Evolutionary conservation across 2,113 vertebrate species (phyloP), one percentile per base, ranked within the genome.

Genomic region (Papio anubis): DNA sequence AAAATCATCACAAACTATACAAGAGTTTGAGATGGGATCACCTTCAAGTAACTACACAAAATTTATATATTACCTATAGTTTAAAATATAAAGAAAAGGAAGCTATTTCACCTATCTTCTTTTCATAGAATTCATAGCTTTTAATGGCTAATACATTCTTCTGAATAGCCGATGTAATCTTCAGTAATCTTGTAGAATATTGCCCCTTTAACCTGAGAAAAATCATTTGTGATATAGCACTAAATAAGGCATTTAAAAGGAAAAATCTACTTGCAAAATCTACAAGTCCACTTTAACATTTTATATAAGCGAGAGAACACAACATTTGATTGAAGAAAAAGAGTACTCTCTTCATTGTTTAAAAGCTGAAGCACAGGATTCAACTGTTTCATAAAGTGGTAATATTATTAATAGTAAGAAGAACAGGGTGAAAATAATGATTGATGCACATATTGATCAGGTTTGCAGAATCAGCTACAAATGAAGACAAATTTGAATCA

Each of bases 1-100:
- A 86, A 92, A 89, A n/a, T 66, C 90, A 94, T 90, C 52, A 75
- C 70, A 90, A 96, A 92, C 43, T 43, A 2, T 70, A 57, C 61
- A 50, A 84, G 48, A 91, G 27, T 95, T 75, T 86, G 38, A 96
- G 66, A 76, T n/a, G 48, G 38, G 76, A 82, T 83, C 10, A 55
- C 35, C n/a, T 78, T 86, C 66, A 64, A 5, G 8, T 87, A 92
- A 84, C 23, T 52, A 95, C 8, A 73, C 55, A 83, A 96, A 94
- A 81, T 59, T 66, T 68, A 78, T 3, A 55, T 68, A 86, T 55
- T 82, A 92, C 20, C 21, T 52, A 73, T 55, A 83, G 4, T 93
- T 81, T 86, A 93, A 96, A 84, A 80, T 38, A 1, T 52, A 96
- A 94, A 87, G 27, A 79, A 80, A 93, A 68, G 45, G 43, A 94